phyloP scores from a whole-genome alignment of 2,113 vertebrate genomes.

The Pelmatolapia mariae region DNA sequence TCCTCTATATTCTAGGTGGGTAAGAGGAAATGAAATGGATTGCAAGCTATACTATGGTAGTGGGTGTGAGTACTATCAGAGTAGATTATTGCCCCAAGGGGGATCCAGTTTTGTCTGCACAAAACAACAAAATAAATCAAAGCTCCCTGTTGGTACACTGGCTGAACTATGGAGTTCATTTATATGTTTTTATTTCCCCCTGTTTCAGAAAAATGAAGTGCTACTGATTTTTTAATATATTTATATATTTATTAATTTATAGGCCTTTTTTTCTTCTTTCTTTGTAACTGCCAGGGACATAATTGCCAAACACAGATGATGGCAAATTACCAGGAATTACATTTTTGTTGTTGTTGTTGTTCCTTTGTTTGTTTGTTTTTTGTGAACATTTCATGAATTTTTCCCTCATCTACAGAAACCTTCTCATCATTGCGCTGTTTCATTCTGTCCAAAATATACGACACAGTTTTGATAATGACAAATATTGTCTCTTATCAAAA shows the following conservation, averaged over 20 bases:
- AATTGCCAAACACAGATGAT: conserved; percentile 54
- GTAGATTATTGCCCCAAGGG: conserved; percentile 59
- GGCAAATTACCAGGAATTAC: conserved; percentile 72
- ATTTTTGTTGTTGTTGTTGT: not conserved
- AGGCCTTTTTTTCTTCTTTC: not conserved
- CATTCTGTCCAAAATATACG: not conserved
- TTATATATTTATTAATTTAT: conserved; percentile 35
- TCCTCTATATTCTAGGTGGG: conserved; percentile 37
- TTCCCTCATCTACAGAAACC: not conserved
- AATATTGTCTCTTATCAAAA: conserved; percentile 20
- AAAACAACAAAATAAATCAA: conserved; percentile 68
- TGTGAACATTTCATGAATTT: not conserved
- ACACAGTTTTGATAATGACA: conserved; percentile 18
- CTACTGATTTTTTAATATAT: conserved; percentile 18
- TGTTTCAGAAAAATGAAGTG: conserved; percentile 37
- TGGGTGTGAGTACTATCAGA: conserved; percentile 52
- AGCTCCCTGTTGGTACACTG: conserved; percentile 40
- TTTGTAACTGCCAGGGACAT: not conserved
- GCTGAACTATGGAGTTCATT: conserved; percentile 45
- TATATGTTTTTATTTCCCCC: conserved; percentile 48
- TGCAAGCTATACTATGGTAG: conserved; percentile 46
- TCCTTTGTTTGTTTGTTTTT: not conserved
- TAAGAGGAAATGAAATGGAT: conserved; percentile 59
- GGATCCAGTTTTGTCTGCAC: conserved; percentile 53
- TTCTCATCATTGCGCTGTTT: not conserved